A percentile compares a stretch with the other conserved stretches of the same genome.
These are phyloP conservation scores for Merodon equestris DNA, from an alignment of 2,888 invertebrate species.

Conservation along the genomic window DNA sequence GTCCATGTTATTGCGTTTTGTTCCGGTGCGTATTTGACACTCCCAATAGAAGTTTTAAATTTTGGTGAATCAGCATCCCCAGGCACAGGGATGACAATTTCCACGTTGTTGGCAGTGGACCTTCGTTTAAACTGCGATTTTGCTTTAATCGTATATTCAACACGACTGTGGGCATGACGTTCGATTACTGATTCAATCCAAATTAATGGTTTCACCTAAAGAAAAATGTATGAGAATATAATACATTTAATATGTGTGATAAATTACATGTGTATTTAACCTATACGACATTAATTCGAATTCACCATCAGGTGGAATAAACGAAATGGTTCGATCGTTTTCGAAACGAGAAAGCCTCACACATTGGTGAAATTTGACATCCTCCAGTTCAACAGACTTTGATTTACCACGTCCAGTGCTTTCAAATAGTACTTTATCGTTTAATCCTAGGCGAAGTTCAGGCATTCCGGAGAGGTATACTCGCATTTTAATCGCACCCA, in stretches of 20 bases:
- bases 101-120: slow-evolving; percentile 99
- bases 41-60: slow-evolving; percentile 98
- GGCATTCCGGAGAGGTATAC: slow-evolving; percentile 99
- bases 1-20: slow-evolving; percentile 98
- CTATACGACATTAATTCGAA: slow-evolving; percentile 99
- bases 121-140: slow-evolving; percentile 98
- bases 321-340: slow-evolving; percentile 98
- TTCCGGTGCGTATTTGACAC: slow-evolving; percentile 98
- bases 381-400: slow-evolving; percentile 98
- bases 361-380: slow-evolving; percentile 99
- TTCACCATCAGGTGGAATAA: slow-evolving; percentile 99
- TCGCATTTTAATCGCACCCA: slow-evolving; percentile 99
- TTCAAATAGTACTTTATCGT: slow-evolving; percentile 98
- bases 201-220: slow-evolving; percentile 91
- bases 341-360: slow-evolving; percentile 97
- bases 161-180: slow-evolving; percentile 96
- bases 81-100: slow-evolving; percentile 97
- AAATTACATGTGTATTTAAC: slow-evolving; percentile 92
- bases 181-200: slow-evolving; percentile 99
- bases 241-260: too few species aligned
- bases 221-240: background rate
- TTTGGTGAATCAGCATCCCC: slow-evolving; percentile 99
- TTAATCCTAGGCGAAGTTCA: slow-evolving; percentile 95
- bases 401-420: slow-evolving; percentile 98
- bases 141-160: slow-evolving; percentile 99